Base-by-base conservation (phyloP, 2,797 vertebrate species). In the Malurus leucopterus region DNA sequence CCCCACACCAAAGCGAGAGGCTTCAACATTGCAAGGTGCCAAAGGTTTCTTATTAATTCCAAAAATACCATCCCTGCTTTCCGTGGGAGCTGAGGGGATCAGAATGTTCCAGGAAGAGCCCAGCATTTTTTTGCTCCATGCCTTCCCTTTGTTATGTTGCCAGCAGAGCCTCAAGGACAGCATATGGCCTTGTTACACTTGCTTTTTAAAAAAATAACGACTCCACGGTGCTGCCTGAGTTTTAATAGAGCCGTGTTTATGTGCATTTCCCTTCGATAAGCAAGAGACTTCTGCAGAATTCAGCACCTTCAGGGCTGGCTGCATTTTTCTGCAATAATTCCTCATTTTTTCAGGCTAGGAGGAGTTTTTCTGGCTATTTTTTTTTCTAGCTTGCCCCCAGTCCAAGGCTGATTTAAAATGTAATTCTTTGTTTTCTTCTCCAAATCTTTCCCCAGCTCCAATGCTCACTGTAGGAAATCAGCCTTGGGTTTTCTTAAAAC, bases 81-180 rank as follows among this genome's bases (percentile, higher is more conserved):
- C 80, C 0, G 0, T 78, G 91, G 81, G 84, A 88, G 74, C 90
- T 58, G 75, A 92, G 44, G 73, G 47, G 78, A 95, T 95, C 92
- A 84, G 90, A 51, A 30, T 69, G 91, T 95, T 91, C 91, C 88
- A 91, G 88, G 91, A 94, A 95, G 88, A 92, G 77, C 68, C 89
- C 53, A 59, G 80, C 88, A 36, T 70, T 78, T 65, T 93, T 95
- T 88, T 85, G 32, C 64, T 91, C 53, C 65, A 64, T 76, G 59
- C 44, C 74, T 92, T 92, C n/a, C 61, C 65, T 92, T 93, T 90
- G 87, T 93, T 86, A 47, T 22, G n/a, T 63, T 93, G 95, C 95
- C 92, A 95, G 26, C 61, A 76, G 74, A 91, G 77, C 80, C 83
- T 93, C 85, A 63, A 94, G 91, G 71, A 91, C 32, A 38, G 80